Evolutionary conservation across 2,888 invertebrate species (phyloP).

Genomic region (Mythimna albipuncta): DNA sequence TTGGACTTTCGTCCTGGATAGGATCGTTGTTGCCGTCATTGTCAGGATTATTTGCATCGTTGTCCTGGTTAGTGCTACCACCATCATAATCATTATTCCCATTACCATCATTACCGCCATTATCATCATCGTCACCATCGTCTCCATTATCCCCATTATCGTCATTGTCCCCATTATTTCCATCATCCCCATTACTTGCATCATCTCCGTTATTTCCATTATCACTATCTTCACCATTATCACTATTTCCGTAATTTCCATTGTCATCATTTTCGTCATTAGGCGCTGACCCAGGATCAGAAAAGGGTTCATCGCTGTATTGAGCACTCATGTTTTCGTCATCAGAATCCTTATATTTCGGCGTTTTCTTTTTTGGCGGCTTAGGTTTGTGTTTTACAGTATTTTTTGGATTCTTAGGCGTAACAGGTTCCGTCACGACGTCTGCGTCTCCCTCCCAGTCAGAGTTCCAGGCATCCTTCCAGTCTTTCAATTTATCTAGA

Average conservation of each 20-base stretch:
- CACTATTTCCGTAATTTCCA: too few relatives aligned
- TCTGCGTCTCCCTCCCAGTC: neutral
- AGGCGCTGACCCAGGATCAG: too few relatives aligned
- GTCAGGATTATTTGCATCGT: neutral
- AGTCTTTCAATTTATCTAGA: neutral
- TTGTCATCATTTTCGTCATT: too few relatives aligned
- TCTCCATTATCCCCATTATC: neutral
- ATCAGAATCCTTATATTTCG: neutral
- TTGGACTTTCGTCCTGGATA: neutral
- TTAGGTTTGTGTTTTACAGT: neutral
- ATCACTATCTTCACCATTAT: too few relatives aligned
- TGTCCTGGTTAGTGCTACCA: neutral
- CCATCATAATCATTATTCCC: neutral
- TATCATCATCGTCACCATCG: neutral
- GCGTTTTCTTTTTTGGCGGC: neutral
- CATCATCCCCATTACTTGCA: too few relatives aligned
- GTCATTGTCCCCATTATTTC: too few relatives aligned
- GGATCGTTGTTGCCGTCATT: neutral
- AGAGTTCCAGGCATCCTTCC: neutral
- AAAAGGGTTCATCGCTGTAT: too few relatives aligned
- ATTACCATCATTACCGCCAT: too few relatives aligned
- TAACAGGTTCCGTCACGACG: too few relatives aligned
- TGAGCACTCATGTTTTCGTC: too few relatives aligned
- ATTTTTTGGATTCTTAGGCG: too few relatives aligned
- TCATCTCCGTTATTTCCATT: too few relatives aligned